Evolutionary conservation across 2,797 vertebrate species (phyloP), one percentile per base, ranked within the genome.

Genomic region (Bovichtus diacanthus): DNA sequence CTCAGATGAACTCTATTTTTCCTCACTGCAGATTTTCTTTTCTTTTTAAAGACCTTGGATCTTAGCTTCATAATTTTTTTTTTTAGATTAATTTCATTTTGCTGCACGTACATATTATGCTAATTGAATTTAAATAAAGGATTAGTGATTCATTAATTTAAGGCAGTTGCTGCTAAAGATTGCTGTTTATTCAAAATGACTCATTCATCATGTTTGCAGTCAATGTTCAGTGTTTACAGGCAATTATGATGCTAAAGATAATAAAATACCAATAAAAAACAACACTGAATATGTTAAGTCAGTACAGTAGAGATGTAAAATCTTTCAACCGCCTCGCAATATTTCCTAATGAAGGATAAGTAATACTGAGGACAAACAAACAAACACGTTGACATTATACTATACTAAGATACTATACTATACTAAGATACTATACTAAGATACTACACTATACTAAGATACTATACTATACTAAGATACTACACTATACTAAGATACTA

Each of bases 171-270:
- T 70, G 34, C 50, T 66, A 41, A 58, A 71, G 54, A 36, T 47
- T 54, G 25, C n/a, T 11, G 7, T 74, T 83, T 44, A 63, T 76
- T 68, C 18, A 70, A 39, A 70, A 74, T 81, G 31, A 70, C 38
- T 78, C 55, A 70, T 67, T 77, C 18, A 49, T 72, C 13, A 70
- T 38, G 53, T 82, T 61, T 76, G 39, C 36, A 50, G 62, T 53
- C 6, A 4, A 39, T 9, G 1, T 43, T 80, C 13, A 58, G 39
- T 34, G 56, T 25, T 74, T 46, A 50, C 12, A 80, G 36, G 36
- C 29, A 78, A 75, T 81, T 50, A 75, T 39, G 64, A 74, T 31
- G 50, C 15, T 39, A 31, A 60, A 67, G 29, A 74, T 70, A 47
- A 76, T 54, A 39, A 71, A 76, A 67, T 49, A 27, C 18, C 49